phyloP scores from a whole-genome alignment of 2,888 invertebrate species.

The Stenichneumon culpator region DNA sequence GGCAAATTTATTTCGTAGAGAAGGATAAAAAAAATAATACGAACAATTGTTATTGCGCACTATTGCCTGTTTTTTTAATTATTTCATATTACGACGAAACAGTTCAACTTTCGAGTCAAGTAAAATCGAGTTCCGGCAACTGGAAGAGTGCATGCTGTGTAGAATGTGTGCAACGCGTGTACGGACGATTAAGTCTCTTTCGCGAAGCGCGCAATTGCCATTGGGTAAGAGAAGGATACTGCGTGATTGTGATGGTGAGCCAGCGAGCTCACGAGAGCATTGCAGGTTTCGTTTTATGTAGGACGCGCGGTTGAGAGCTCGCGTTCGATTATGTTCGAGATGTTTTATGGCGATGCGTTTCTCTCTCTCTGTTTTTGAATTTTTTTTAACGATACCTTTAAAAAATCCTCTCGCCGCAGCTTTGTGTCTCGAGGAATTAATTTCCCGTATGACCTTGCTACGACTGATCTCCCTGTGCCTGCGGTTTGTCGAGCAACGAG shows the following conservation, averaged over 20 bases:
- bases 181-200: constrained; percentile 34
- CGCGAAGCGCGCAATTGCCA: constrained; percentile 40
- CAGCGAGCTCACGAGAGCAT: constrained; percentile 43
- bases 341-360: constrained; percentile 18
- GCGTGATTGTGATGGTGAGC: constrained; percentile 33
- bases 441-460: background rate
- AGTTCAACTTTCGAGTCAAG: constrained; percentile 4
- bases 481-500: background rate
- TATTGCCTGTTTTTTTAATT: background rate
- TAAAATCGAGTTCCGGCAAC: constrained; percentile 32
- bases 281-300: constrained; percentile 60
- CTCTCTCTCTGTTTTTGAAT: background rate
- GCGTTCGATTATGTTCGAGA: constrained; percentile 41
- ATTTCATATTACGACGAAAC: background rate
- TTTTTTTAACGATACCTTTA: background rate
- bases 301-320: constrained; percentile 50
- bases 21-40: background rate
- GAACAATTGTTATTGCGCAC: background rate
- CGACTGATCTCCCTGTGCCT: background rate
- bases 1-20: too few species aligned
- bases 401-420: background rate
- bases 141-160: background rate
- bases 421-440: background rate
- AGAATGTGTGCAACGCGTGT: constrained; percentile 15
- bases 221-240: constrained; percentile 50